Evolutionary conservation across 2,888 invertebrate species (phyloP).

Genomic region (Noctuana brunneofusca): DNA sequence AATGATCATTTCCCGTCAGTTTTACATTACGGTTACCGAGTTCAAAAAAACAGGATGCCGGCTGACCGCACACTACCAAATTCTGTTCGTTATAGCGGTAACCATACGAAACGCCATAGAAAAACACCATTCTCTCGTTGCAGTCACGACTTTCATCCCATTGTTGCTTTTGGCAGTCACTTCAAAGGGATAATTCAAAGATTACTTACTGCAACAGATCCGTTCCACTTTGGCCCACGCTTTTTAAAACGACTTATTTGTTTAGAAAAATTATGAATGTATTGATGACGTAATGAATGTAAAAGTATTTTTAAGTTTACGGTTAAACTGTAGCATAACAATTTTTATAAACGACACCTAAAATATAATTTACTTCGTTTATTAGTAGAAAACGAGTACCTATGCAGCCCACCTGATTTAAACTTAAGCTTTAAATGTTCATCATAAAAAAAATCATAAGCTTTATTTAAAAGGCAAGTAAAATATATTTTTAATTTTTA

Average conservation of each 20-base stretch:
- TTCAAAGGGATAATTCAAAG: slow-evolving; percentile 53
- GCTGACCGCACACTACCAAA: slow-evolving; percentile 39
- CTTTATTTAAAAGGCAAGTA: too few species aligned
- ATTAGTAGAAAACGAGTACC: too few species aligned
- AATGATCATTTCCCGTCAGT: slow-evolving; percentile 4
- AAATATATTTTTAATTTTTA: too few species aligned
- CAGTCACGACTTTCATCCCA: slow-evolving; percentile 54
- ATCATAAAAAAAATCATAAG: too few species aligned
- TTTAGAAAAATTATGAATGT: background rate
- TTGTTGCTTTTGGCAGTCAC: slow-evolving; percentile 59
- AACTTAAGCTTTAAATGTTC: too few species aligned
- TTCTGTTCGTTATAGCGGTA: slow-evolving; percentile 41
- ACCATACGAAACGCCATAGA: slow-evolving; percentile 45
- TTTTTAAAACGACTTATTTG: slow-evolving; percentile 1
- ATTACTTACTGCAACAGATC: slow-evolving; percentile 15
- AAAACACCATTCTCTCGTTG: slow-evolving; percentile 42
- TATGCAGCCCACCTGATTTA: too few species aligned
- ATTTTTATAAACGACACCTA: too few species aligned
- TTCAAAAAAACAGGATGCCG: slow-evolving; percentile 38
- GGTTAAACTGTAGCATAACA: too few species aligned
- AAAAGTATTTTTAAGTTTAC: too few species aligned
- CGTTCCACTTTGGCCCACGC: slow-evolving; percentile 10
- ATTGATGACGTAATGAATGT: too few species aligned
- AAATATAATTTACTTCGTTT: too few species aligned
- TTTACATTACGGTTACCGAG: slow-evolving; percentile 27